A percentile compares a stretch with the other conserved stretches of the same genome.
These are phyloP conservation scores for Rhingia campestris DNA, from an alignment of 2,888 invertebrate species.

Conservation along the genomic window DNA sequence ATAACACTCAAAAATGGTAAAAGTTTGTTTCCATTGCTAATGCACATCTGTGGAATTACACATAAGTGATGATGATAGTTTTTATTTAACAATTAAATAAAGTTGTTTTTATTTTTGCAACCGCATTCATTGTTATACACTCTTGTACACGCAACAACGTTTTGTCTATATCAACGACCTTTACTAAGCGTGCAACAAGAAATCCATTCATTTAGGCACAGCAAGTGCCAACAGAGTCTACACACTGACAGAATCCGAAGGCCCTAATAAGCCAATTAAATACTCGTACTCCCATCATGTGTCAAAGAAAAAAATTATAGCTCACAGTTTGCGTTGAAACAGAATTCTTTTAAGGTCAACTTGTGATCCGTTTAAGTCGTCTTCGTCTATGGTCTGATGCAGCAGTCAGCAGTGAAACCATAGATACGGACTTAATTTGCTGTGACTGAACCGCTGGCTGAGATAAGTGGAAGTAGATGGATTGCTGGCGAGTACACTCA, in stretches of 20 bases:
- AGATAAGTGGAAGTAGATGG: constrained; percentile 28
- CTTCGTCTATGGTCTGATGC: not conserved
- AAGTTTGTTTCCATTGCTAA: constrained; percentile 15
- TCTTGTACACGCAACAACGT: too few relatives aligned
- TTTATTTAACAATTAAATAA: constrained; percentile 40
- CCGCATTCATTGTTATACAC: not conserved
- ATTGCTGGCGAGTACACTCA: constrained; percentile 7
- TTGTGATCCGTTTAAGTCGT: constrained; percentile 21
- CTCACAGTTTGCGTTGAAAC: not conserved
- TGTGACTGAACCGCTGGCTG: not conserved
- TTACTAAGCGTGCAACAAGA: constrained; percentile 11
- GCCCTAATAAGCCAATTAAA: constrained; percentile 18
- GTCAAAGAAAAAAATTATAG: constrained; percentile 4
- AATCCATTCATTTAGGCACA: constrained; percentile 4
- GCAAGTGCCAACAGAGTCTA: constrained; percentile 9
- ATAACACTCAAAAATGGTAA: constrained; percentile 2
- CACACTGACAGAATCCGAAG: not conserved
- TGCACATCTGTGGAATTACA: constrained; percentile 3
- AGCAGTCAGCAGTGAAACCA: constrained; percentile 9
- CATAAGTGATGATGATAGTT: constrained; percentile 19
- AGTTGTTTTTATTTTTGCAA: constrained; percentile 11
- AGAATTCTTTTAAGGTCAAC: constrained; percentile 32
- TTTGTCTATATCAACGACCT: constrained; percentile 2
- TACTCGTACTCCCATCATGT: not conserved
- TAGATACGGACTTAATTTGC: constrained; percentile 19